These are phyloP conservation scores for Epinotia bilunana DNA, from an alignment of 2,888 invertebrate species.

Conservation along the genomic window DNA sequence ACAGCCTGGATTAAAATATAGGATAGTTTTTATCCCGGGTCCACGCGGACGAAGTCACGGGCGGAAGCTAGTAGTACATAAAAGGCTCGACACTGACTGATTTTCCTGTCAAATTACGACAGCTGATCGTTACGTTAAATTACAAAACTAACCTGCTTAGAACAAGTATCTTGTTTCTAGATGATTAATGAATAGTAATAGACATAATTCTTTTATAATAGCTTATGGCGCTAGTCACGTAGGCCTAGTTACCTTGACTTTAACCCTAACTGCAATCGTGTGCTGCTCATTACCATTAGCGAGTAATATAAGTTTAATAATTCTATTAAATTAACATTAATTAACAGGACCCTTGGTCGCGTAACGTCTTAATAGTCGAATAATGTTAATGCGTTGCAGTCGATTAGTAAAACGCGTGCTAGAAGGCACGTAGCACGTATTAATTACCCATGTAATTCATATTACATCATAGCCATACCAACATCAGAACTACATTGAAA, in stretches of 20 bases:
- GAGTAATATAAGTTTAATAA: background rate
- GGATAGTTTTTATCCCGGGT: too few relatives aligned
- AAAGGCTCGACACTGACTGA: too few relatives aligned
- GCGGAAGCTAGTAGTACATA: too few relatives aligned
- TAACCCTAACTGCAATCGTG: background rate
- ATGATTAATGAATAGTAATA: background rate
- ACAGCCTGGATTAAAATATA: too few relatives aligned
- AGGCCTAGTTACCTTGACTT: background rate
- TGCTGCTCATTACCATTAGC: background rate
- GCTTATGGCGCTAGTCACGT: background rate
- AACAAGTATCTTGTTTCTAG: background rate
- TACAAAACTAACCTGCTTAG: background rate
- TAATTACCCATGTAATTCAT: too few relatives aligned
- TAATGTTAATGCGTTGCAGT: background rate
- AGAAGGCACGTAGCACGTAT: conserved; percentile 3
- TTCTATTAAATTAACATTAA: background rate
- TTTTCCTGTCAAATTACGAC: background rate
- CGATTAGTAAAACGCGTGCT: conserved; percentile 3
- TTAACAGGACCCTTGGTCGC: background rate
- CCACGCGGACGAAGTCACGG: too few relatives aligned
- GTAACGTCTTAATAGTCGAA: background rate
- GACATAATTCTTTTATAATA: background rate
- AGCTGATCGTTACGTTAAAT: background rate
- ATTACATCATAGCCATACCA: background rate
- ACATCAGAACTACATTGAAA: too few relatives aligned